Percentiles rank a stretch among this genome's conserved stretches.
Conservation (phyloP, 2,113 vertebrate species). For the Cranoglanis bouderius region DNA sequence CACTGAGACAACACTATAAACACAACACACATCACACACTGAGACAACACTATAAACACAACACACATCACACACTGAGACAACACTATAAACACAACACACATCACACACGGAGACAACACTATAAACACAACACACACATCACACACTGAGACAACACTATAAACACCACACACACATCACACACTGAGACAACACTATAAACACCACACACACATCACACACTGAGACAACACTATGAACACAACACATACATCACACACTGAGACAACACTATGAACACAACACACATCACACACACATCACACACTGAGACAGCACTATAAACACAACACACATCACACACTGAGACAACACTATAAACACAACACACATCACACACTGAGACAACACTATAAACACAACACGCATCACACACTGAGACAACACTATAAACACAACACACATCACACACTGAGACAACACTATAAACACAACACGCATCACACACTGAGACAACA, state of each 20-base stretch:
- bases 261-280: no score
- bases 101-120: no score
- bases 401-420: conserved; percentile 65
- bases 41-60: no score
- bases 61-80: no score
- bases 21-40: no score
- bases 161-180: not conserved
- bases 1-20: no score
- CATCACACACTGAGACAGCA: conserved; percentile 72
- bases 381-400: not conserved
- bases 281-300: no score
- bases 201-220: not conserved
- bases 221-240: not conserved
- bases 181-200: not conserved
- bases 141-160: not conserved
- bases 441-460: not conserved
- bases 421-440: conserved; percentile 54
- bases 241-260: no score
- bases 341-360: not conserved
- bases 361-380: not conserved
- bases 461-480: not conserved
- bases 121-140: no score
- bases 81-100: no score
- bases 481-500: not conserved
- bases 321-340: not conserved